A percentile compares a stretch with the other conserved stretches of the same genome.
Evolutionary conservation across 2,888 invertebrate species (phyloP).

Genomic region (Beris morrisii): DNA sequence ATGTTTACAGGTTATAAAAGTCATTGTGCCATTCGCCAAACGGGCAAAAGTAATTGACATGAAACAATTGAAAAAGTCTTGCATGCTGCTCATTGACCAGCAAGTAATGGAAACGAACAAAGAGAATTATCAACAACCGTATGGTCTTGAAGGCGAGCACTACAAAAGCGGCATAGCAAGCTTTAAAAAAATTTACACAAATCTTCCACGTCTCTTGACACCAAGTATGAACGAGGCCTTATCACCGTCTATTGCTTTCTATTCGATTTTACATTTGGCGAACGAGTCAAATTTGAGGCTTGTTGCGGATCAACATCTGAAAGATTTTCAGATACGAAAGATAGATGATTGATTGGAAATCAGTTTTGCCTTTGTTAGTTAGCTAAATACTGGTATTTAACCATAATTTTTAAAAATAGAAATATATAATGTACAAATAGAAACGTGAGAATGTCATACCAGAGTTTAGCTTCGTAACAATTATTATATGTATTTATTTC

Average conservation of each 20-base stretch:
- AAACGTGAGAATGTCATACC: too few species aligned
- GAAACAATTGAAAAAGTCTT: constrained; percentile 75
- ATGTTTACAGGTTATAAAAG: constrained; percentile 65
- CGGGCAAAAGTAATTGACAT: constrained; percentile 86
- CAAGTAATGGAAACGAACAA: constrained; percentile 40
- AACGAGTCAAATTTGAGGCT: constrained; percentile 74
- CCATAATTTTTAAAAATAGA: too few species aligned
- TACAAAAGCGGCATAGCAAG: constrained; percentile 57
- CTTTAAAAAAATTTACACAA: constrained; percentile 62
- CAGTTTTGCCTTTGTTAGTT: not conserved
- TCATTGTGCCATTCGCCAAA: constrained; percentile 77
- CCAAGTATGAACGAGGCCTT: constrained; percentile 70
- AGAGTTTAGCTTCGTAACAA: too few species aligned
- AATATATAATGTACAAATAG: too few species aligned
- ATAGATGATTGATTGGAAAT: constrained; percentile 36
- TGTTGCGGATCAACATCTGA: constrained; percentile 58
- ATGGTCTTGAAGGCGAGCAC: constrained; percentile 43
- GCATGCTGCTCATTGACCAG: constrained; percentile 67
- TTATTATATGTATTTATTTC: too few species aligned
- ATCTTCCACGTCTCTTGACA: constrained; percentile 62
- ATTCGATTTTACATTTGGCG: constrained; percentile 79
- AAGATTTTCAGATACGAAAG: constrained; percentile 59
- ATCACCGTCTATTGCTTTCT: constrained; percentile 76
- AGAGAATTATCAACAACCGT: constrained; percentile 42
- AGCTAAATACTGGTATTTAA: too few species aligned